Percentiles rank a stretch among this genome's conserved stretches.
These are phyloP conservation scores for Tinea pellionella DNA, from an alignment of 2,888 invertebrate species.

Conservation along the genomic window DNA sequence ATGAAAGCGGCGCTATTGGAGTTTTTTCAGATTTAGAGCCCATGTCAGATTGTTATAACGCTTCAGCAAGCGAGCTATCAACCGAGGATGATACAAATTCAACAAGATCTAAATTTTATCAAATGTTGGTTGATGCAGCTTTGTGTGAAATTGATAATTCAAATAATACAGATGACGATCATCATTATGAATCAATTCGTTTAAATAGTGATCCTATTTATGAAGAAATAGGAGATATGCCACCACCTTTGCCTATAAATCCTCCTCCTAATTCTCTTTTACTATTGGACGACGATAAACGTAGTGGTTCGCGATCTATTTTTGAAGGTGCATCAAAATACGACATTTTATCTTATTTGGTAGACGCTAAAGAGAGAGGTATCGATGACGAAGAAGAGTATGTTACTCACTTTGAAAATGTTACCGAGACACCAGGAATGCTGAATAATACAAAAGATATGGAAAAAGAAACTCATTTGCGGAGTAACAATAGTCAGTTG, in stretches of 20 bases:
- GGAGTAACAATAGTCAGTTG: slow-evolving; percentile 79
- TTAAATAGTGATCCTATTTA: slow-evolving; percentile 79
- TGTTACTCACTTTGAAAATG: slow-evolving; percentile 70
- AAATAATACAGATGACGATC: slow-evolving; percentile 72
- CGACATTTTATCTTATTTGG: slow-evolving; percentile 89
- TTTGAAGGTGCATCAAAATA: slow-evolving; percentile 89
- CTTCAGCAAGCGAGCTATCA: slow-evolving; percentile 73
- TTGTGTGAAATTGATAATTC: slow-evolving; percentile 75
- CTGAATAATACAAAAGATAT: slow-evolving; percentile 69
- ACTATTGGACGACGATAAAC: slow-evolving; percentile 77
- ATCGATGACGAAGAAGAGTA: slow-evolving; percentile 78
- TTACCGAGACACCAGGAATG: slow-evolving; percentile 58
- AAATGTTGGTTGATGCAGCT: slow-evolving; percentile 77
- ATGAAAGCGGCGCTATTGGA: slow-evolving; percentile 69
- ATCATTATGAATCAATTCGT: slow-evolving; percentile 79
- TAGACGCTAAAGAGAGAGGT: slow-evolving; percentile 85
- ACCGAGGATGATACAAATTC: slow-evolving; percentile 74
- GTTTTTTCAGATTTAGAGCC: slow-evolving; percentile 65
- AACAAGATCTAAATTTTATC: slow-evolving; percentile 78
- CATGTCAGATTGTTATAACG: slow-evolving; percentile 79
- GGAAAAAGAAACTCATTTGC: slow-evolving; percentile 57
- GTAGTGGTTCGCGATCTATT: slow-evolving; percentile 75
- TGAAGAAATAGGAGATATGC: slow-evolving; percentile 80
- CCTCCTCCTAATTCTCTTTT: slow-evolving; percentile 80
- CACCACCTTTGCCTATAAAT: slow-evolving; percentile 81